Evolutionary conservation across 2,113 vertebrate species (phyloP).

Genomic region (Melierax canorus): DNA sequence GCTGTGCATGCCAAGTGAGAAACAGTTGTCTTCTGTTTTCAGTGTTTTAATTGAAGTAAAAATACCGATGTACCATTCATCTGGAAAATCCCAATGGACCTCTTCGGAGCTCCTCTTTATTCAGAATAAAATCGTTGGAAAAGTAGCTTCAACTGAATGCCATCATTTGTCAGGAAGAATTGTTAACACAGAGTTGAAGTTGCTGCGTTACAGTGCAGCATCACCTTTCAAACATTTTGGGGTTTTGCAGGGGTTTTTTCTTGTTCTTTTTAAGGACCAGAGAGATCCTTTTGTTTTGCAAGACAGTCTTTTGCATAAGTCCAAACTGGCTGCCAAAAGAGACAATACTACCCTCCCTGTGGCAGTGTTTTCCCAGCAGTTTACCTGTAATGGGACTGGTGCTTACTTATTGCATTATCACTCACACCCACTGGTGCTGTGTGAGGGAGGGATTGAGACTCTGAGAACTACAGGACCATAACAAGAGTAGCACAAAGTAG

Average conservation of each 20-base stretch:
- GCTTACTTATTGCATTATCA: not conserved
- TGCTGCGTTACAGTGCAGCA: not conserved
- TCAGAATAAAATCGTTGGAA: not conserved
- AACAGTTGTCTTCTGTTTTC: not conserved
- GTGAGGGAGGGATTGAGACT: not conserved
- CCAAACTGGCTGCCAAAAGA: not conserved
- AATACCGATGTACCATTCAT: not conserved
- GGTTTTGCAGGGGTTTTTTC: rapidly evolving
- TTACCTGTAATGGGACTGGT: not conserved
- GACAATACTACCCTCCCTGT: not conserved
- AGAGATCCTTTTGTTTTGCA: not conserved
- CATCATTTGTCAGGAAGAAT: not conserved
- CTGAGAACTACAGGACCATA: not conserved
- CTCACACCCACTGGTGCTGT: not conserved
- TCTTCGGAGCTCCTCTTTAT: not conserved
- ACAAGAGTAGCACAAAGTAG: not conserved
- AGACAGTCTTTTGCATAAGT: not conserved
- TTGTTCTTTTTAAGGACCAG: not conserved
- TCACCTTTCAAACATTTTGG: not conserved
- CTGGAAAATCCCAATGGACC: not conserved
- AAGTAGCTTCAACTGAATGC: not conserved
- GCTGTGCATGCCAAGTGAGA: not conserved
- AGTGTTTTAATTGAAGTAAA: not conserved
- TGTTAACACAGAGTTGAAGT: not conserved
- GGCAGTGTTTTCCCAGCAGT: not conserved